Base-by-base conservation (phyloP, 2,888 invertebrate genomes). In the Meiosimyza platycephala region DNA sequence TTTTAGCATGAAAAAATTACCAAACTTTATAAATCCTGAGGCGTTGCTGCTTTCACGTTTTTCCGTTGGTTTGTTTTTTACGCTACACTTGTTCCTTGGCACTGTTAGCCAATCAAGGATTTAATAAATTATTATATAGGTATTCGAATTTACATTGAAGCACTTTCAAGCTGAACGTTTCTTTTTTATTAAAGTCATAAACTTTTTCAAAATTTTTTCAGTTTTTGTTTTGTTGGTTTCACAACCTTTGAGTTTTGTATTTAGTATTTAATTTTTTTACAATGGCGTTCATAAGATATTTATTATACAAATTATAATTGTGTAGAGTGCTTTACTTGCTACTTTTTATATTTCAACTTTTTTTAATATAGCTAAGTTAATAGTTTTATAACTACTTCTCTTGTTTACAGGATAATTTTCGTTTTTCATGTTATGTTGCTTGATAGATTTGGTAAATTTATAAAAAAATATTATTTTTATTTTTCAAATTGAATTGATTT, bases 1-100 rank as follows among this genome's bases (percentile, higher is more conserved):
- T 40, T 40, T 9, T 4, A 7, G 40, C 1, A 9, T 40, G 40
- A 40, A 40, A 40, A 9, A 40, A 1, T 40, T 7, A 84, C 84
- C 85, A 78, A 80, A 79, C 79, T 81, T 80, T 78, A 81, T 78
- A 80, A 84, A 84, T 84, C 84, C 84, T 82, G 80, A 75, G 72
- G 75, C 75, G 66, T 72, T 16, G 63, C 73, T 72, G 72, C 75
- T 74, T 74, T 28, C 77, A 79, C 79, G 6, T 12, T 72, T 59
- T 28, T 28, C 47, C 15, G n/a, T 18, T 18, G 3, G 51, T 22
- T 28, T 22, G 52, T 28, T 16, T 54, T n/a, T n/a, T 28, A 28
- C 28, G 0, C 28, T 28, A 28, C 28, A 28, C 28, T 28, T 28
- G 4, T 28, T 28, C 28, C 28, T 28, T 4, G 28, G 28, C 4